Evolutionary conservation across 64 coral and sea anemone genomes (phyloP), one percentile per base, ranked within the genome.

Genomic region (Platygyra sinensis): DNA sequence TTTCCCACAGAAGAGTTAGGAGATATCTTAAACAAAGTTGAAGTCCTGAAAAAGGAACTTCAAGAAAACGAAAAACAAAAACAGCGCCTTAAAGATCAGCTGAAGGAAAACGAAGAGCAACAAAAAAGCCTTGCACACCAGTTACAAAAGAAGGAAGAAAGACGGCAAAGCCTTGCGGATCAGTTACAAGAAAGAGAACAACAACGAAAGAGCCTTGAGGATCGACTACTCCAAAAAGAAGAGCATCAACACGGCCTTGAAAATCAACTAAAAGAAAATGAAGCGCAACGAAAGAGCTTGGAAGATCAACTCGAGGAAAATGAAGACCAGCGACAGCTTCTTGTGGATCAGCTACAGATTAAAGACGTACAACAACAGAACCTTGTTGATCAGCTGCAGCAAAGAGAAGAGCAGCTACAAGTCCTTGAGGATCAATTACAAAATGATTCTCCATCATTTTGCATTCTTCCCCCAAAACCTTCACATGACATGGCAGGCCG

Each of bases 1-100:
- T 91, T 91, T 83, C 90, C 72, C 62, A 92, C 90, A 8, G 59
- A 92, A 10, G 73, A 92, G 60, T 8, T 92, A 19, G 16, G 67
- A 32, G 61, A 87, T n/a, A 49, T 92, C 8, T 36, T 69, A 49
- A 42, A 92, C 76, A 52, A 92, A 75, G 62, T 92, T 10, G 62
- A 46, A 1, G 69, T 79, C 30, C 52, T 85, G 54, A 91, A 91
- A n/a, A 85, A 77, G 25, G 65, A 69, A 24, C 25, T 69, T 8
- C 18, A 67, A 9, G 24, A 67, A n/a, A 67, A 24, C n/a, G 62
- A 67, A 18, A 67, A n/a, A 24, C 62, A 20, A 67, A 3, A n/a
- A 20, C 62, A 67, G 22, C 2, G 10, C 22, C 65, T 69, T 69
- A n/a, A 69, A 69, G 24, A 69, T 10, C 2, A 69, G 65, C 65